phyloP scores from a whole-genome alignment of 30 jellyfish, hydroid and myxozoan genomes.

The Aurelia aurita complex sp. Pacific region DNA sequence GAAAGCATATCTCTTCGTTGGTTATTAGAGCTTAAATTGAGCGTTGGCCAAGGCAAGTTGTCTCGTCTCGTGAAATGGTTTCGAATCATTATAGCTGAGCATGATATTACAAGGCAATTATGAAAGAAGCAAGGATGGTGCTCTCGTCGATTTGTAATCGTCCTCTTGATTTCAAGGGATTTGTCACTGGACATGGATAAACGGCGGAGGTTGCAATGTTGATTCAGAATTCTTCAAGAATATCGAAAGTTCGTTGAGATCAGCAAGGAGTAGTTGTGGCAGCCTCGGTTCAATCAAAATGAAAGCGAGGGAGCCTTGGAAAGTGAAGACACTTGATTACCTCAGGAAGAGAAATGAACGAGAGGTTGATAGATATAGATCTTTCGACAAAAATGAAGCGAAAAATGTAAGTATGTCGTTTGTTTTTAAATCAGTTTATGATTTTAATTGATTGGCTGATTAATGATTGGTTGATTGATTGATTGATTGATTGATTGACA shows the following conservation, averaged over 20 bases:
- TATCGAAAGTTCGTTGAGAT: slow-evolving; percentile 6
- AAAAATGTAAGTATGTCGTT: slow-evolving; percentile 6
- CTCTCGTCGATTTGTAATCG: background rate
- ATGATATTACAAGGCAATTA: too few species aligned
- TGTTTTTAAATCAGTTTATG: background rate
- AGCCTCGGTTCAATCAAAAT: slow-evolving; percentile 22
- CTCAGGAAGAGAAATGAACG: slow-evolving; percentile 50
- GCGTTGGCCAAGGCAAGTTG: too few species aligned
- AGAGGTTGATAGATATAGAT: slow-evolving; percentile 36
- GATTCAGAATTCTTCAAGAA: slow-evolving; percentile 47
- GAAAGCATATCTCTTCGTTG: too few species aligned
- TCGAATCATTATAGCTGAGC: too few species aligned
- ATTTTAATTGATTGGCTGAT: too few species aligned
- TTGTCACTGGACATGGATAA: slow-evolving; percentile 72
- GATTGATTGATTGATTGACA: too few species aligned
- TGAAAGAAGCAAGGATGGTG: too few species aligned
- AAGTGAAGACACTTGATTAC: slow-evolving; percentile 29
- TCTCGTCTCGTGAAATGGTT: too few species aligned
- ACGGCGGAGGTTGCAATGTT: slow-evolving; percentile 84
- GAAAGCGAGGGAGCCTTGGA: slow-evolving; percentile 34
- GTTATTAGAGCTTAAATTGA: too few species aligned
- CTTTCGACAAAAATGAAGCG: slow-evolving; percentile 19
- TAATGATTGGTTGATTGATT: too few species aligned
- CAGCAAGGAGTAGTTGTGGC: slow-evolving; percentile 33
- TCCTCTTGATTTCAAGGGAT: background rate